Conservation (phyloP, 2,797 vertebrate species). For the Masticophis lateralis region DNA sequence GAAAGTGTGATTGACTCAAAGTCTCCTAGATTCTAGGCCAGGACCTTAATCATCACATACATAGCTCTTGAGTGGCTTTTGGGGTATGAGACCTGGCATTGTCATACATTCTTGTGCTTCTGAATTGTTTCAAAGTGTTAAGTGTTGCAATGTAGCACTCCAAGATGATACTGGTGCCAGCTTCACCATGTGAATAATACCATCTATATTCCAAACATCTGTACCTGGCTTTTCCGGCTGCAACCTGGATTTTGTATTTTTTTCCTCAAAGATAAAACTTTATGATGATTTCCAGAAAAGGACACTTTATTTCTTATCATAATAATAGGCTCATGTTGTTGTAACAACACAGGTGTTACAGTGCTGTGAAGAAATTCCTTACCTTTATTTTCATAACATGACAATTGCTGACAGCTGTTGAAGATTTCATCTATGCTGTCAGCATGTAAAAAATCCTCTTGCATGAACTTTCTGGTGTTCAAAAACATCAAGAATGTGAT, state of each 20-base stretch:
- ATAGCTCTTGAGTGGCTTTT: background rate
- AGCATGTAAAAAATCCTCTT: background rate
- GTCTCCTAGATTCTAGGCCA: background rate
- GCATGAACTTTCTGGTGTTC: background rate
- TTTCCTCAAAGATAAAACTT: background rate
- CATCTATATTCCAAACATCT: background rate
- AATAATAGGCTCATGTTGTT: background rate
- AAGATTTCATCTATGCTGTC: background rate
- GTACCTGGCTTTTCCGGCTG: background rate
- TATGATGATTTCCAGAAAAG: background rate
- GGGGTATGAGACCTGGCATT: background rate
- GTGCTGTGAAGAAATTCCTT: background rate
- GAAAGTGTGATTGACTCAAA: background rate
- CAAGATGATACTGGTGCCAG: background rate
- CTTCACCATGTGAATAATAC: background rate
- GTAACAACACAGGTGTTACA: background rate
- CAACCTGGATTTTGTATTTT: background rate
- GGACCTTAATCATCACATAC: background rate
- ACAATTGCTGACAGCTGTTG: background rate
- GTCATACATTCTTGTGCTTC: background rate
- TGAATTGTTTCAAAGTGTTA: background rate
- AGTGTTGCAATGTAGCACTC: background rate
- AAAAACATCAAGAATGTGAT: background rate
- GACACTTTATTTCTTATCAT: background rate
- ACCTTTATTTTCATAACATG: background rate